Evolutionary conservation across 2,888 invertebrate genomes (phyloP), one percentile per base, ranked within the genome.

Genomic region (Archips crataeganus): DNA sequence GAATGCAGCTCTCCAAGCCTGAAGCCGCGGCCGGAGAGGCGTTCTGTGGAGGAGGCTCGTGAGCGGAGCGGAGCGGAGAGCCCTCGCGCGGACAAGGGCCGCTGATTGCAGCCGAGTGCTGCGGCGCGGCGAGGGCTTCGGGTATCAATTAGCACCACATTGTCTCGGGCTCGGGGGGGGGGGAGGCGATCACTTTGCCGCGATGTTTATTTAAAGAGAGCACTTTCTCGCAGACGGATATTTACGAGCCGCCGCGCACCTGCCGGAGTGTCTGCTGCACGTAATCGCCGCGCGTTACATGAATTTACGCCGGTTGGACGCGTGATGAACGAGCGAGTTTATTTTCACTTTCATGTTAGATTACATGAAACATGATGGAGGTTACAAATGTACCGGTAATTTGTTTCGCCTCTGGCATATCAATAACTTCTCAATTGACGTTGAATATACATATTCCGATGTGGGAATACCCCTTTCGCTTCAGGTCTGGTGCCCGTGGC

Each of bases 121-220:
- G 15, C 9, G 13, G 69, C 69, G 39, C 23, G 23, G 23, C 23
- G 36, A 32, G 32, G 42, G 42, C 62, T 15, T 63, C 51, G 39
- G 62, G 57, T 65, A 66, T 66, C 71, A 66, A 70, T 70, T 66
- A 74, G 66, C 61, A 45, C 23, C 11, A 39, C 66, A 66, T 54
- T 57, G 70, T 66, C 59, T 3, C 67, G 75, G 54, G 34, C 36
- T 4, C n/a, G 64, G 15, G 59, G 15, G 34, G 36, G 60, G 23
- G 65, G 47, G 51, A 32, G 47, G 64, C 68, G 75, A 60, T 77
- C 77, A 77, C 78, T 79, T 78, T 78, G 77, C 71, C 68, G 70
- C 75, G 72, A 78, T 78, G 79, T 79, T 80, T 81, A 78, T 79
- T 79, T 80, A 77, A 79, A 75, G 79, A 78, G 76, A 74, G 74